phyloP scores from a whole-genome alignment of 2,797 vertebrate genomes.

The Characodon lateralis region DNA sequence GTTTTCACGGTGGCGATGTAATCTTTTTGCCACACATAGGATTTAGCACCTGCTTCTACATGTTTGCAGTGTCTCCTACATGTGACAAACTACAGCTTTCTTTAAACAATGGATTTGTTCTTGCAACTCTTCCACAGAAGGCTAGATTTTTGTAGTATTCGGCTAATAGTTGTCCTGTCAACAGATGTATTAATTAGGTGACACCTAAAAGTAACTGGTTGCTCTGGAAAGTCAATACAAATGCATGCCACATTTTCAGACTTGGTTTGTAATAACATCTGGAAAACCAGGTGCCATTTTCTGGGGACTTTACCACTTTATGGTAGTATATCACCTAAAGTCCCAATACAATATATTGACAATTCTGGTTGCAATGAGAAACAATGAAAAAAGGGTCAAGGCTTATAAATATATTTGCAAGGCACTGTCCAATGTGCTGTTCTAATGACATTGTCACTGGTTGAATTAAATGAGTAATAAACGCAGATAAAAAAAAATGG shows the following conservation, averaged over 20 bases:
- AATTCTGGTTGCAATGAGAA: neutral
- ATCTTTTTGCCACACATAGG: too few relatives aligned
- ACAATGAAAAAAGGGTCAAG: neutral
- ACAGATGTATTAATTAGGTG: neutral
- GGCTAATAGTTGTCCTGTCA: neutral
- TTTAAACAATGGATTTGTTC: neutral
- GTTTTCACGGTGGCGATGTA: too few relatives aligned
- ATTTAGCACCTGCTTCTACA: neutral
- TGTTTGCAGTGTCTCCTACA: neutral
- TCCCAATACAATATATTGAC: neutral
- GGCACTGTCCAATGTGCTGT: too few relatives aligned
- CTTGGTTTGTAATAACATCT: neutral
- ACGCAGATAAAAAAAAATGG: neutral
- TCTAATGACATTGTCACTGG: neutral
- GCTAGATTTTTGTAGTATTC: neutral
- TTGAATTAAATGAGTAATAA: constrained; percentile 3
- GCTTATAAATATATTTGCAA: neutral
- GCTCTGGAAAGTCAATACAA: neutral
- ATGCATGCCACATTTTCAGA: neutral
- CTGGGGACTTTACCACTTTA: neutral
- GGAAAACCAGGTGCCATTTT: neutral
- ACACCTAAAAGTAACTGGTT: neutral
- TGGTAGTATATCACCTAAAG: neutral
- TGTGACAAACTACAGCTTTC: neutral
- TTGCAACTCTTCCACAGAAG: neutral